A percentile compares a stretch with the other conserved stretches of the same genome.
These are phyloP conservation scores for Xenentodon cancila DNA, from an alignment of 2,797 vertebrate genomes.

Conservation along the genomic window DNA sequence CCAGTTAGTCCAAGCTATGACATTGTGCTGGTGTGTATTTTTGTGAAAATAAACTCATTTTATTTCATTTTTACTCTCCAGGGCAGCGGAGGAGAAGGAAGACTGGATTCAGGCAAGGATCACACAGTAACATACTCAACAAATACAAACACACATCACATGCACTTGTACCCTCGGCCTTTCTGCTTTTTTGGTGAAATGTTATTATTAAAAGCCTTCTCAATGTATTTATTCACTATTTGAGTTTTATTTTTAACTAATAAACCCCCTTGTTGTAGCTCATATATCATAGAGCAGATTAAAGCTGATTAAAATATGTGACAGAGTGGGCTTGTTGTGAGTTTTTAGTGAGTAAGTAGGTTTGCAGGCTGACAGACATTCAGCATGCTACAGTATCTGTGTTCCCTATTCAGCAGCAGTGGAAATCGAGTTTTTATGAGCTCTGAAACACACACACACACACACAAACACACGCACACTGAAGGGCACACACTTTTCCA, in stretches of 20 bases:
- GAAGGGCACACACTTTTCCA: background rate
- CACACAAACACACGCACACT: background rate
- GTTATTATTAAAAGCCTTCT: conserved; percentile 47
- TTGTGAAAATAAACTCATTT: background rate
- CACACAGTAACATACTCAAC: conserved; percentile 19
- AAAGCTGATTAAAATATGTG: conserved; percentile 69
- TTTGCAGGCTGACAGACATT: background rate
- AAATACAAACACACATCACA: background rate
- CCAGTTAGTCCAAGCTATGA: background rate
- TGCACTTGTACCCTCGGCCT: background rate
- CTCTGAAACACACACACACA: background rate
- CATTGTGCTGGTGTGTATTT: background rate
- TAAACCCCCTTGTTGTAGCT: conserved; percentile 59
- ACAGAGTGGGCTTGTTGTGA: conserved; percentile 6
- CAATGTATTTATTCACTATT: conserved; percentile 29
- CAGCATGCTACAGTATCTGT: too few species aligned
- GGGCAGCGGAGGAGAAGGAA: conserved; percentile 95
- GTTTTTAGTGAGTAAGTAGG: background rate
- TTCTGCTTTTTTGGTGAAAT: conserved; percentile 32
- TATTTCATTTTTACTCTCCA: conserved; percentile 66
- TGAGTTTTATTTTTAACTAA: conserved; percentile 48
- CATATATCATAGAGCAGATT: conserved; percentile 53
- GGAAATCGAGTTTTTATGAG: conserved; percentile 16
- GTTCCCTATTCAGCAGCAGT: too few species aligned
- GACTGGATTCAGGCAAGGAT: conserved; percentile 93